These are phyloP conservation scores for Oscheius onirici DNA, from an alignment of 2,888 invertebrate genomes.

Conservation along the genomic window DNA sequence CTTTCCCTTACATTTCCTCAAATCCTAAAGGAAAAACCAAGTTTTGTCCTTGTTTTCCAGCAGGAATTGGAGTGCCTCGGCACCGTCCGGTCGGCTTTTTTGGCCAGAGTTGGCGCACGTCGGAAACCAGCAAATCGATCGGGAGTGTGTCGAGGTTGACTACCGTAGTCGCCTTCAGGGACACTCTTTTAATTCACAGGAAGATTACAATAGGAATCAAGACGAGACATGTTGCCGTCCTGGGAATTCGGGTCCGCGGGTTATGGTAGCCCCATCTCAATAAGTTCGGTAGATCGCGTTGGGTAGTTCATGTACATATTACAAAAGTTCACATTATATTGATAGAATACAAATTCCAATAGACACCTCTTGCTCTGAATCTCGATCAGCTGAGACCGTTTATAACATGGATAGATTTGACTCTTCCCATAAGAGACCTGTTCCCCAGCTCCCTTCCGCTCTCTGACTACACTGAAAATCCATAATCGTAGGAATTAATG, in stretches of 20 bases:
- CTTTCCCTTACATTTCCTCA: neutral
- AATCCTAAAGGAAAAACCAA: neutral
- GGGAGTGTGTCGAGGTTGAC: slow-evolving; percentile 1
- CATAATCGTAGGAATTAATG: slow-evolving; percentile 15
- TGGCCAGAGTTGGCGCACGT: slow-evolving; percentile 11
- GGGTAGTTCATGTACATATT: no score
- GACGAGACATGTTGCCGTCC: slow-evolving; percentile 15
- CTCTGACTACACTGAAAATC: neutral
- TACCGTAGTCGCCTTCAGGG: slow-evolving; percentile 18
- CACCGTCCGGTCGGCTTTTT: slow-evolving; percentile 16
- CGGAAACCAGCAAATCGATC: slow-evolving; percentile 8
- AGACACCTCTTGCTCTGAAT: no score
- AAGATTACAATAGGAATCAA: slow-evolving; percentile 21
- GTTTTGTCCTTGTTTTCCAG: slow-evolving; percentile 14
- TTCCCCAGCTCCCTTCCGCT: no score
- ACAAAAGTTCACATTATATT: no score
- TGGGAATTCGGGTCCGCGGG: neutral
- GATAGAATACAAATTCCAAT: no score
- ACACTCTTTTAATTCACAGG: slow-evolving; percentile 23
- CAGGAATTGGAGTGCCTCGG: slow-evolving; percentile 27
- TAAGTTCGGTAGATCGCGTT: no score
- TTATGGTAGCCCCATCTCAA: neutral
- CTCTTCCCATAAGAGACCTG: no score
- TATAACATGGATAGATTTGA: no score
- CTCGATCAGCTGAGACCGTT: no score